Evolutionary conservation across 2,113 vertebrate species (phyloP).

Genomic region (Oenanthe oenanthe): DNA sequence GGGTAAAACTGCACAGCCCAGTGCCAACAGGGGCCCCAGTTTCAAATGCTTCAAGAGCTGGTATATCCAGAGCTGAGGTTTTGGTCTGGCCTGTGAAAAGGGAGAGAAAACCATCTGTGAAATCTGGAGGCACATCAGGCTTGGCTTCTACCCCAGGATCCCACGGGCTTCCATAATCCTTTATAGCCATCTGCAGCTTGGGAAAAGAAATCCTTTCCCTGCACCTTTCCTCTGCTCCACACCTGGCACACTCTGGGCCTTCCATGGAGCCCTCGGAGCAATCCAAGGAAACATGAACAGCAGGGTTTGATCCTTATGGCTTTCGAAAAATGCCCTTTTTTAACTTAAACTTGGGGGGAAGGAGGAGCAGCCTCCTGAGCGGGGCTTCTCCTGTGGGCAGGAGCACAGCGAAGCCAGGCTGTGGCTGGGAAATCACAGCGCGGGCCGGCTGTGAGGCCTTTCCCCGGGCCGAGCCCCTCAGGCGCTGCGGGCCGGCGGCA

Average conservation of each 20-base stretch:
- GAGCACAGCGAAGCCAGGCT: not conserved
- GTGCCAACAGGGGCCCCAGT: not conserved
- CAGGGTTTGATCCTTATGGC: not conserved
- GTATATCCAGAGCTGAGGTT: constrained; percentile 37
- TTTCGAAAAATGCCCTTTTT: not conserved
- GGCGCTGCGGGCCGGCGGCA: not conserved
- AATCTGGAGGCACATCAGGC: constrained; percentile 9
- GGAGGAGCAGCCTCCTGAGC: not conserved
- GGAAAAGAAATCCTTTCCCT: not conserved
- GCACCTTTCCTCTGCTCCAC: not conserved
- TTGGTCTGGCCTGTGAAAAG: constrained; percentile 32
- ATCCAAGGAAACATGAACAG: not conserved
- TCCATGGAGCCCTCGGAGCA: not conserved
- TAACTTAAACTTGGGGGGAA: not conserved
- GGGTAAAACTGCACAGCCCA: constrained; percentile 1
- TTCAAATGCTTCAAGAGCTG: not conserved
- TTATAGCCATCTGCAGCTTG: not conserved
- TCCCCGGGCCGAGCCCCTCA: rapidly evolving
- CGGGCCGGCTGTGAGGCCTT: rapidly evolving
- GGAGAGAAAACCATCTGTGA: constrained; percentile 42
- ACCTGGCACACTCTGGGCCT: rapidly evolving
- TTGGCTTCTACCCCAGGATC: constrained; percentile 27
- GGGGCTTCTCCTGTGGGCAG: not conserved
- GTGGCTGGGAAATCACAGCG: not conserved
- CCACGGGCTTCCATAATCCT: not conserved